Conservation (phyloP, 92 coral and sea anemone species). For the Bergia sp. region DNA sequence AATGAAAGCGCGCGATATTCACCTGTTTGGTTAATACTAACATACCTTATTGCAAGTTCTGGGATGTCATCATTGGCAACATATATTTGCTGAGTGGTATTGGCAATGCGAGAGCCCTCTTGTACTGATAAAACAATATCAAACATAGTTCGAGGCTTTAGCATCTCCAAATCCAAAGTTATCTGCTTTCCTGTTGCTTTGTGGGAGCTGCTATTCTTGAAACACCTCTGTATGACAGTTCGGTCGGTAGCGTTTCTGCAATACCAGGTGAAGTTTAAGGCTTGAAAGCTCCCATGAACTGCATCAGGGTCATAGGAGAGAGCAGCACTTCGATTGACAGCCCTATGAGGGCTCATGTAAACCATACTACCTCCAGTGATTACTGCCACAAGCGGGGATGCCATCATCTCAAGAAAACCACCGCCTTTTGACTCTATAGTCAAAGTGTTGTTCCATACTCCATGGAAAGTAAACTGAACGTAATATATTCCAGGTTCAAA, state of each 20-base stretch:
- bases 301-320: conserved; percentile 23
- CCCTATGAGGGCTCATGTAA: not conserved
- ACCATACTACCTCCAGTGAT: not conserved
- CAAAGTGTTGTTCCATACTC: not conserved
- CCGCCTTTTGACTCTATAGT: not conserved
- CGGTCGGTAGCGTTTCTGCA: not conserved
- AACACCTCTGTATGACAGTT: not conserved
- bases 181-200: not conserved
- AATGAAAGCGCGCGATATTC: no score
- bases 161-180: not conserved
- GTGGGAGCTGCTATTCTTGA: not conserved
- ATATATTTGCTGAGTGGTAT: not conserved
- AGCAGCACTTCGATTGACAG: not conserved
- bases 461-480: conserved; percentile 3
- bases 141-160: not conserved
- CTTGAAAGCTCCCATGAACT: not conserved
- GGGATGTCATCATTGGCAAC: not conserved
- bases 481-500: not conserved
- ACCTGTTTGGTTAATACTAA: no score
- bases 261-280: not conserved
- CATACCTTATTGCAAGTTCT: not conserved
- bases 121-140: not conserved
- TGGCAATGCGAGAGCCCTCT: not conserved
- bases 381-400: not conserved
- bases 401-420: not conserved